Evolutionary conservation across 2,888 invertebrate genomes (phyloP), one percentile per base, ranked within the genome.

Genomic region (Conomelus anceps): DNA sequence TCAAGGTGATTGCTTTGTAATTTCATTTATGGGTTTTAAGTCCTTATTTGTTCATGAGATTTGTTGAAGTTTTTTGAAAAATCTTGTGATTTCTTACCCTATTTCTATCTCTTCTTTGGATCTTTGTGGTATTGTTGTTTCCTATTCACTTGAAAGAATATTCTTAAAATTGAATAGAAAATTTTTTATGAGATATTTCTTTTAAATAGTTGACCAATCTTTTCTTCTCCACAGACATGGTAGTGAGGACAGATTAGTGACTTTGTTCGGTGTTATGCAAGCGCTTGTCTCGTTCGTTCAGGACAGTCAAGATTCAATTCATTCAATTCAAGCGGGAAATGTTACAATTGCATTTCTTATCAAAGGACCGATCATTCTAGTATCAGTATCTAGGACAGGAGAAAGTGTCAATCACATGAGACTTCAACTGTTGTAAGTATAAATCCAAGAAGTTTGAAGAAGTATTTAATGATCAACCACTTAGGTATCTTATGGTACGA

Each of bases 221-320:
- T n/a, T n/a, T n/a, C n/a, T n/a, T n/a, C n/a, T 90, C 93, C 93
- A 90, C 93, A 97, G 98, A 92, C 96, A 98, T 93, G 98, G 98
- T 6, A 97, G 96, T 93, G 99, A 99, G 94, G 98, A 99, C 92
- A 97, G 98, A 93, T 94, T 99, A 92, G 98, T 98, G 9, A 98
- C 98, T 22, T 94, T 98, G 22, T 99, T 98, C 94, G 99, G 99
- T 22, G 97, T 99, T 0, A 97, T 98, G 94, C 98, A 98, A 93
- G 99, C 98, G 0, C 93, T 99, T 91, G 98, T 98, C 1, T 98
- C 98, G 91, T 97, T 98, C 91, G 97, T 98, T 0, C 97, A 98
- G 92, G 96, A 96, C 91, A 96, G 96, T 91, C 95, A 95, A 91
- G 98, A 99, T 94, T 96, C 96, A 91, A 96, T 99, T 90, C 95